phyloP scores from a whole-genome alignment of 2,797 vertebrate genomes.

The Pangasius krempfi region DNA sequence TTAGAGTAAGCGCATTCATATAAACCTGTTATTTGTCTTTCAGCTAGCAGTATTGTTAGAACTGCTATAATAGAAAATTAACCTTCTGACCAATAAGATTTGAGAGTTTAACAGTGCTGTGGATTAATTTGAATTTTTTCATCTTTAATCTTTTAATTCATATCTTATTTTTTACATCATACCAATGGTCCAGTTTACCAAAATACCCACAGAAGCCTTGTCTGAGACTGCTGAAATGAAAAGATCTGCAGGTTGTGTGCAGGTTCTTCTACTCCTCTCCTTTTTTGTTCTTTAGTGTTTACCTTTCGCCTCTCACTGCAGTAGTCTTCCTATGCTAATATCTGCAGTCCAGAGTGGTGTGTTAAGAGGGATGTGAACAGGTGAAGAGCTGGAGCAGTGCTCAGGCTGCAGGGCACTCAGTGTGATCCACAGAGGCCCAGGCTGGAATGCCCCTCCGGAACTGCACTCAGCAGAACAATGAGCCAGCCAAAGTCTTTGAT shows the following conservation, averaged over 20 bases:
- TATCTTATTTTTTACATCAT: not conserved
- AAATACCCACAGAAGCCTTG: not conserved
- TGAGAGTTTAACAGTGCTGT: not conserved
- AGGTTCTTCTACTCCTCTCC: slow-evolving; percentile 32
- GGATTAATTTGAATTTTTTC: not conserved
- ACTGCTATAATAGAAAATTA: not conserved
- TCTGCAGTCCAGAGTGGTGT: slow-evolving; percentile 50
- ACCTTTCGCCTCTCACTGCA: slow-evolving; percentile 23
- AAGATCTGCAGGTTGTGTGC: not conserved
- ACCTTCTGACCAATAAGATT: not conserved
- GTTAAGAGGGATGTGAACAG: slow-evolving; percentile 58
- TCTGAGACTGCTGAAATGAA: not conserved
- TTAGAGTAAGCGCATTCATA: not conserved
- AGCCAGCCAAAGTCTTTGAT: slow-evolving; percentile 62
- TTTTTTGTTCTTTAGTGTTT: slow-evolving; percentile 52
- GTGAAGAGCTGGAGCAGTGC: slow-evolving; percentile 58
- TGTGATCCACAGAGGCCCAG: slow-evolving; percentile 52
- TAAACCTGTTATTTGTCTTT: not conserved
- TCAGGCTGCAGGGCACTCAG: slow-evolving; percentile 53
- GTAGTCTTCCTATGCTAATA: not conserved
- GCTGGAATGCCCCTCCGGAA: slow-evolving; percentile 69
- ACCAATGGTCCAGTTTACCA: not conserved
- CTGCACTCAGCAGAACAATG: slow-evolving; percentile 71
- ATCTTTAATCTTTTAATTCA: not conserved
- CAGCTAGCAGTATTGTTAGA: not conserved